These are phyloP conservation scores for Samia ricini DNA, from an alignment of 1,140 invertebrate genomes.

Conservation along the genomic window DNA sequence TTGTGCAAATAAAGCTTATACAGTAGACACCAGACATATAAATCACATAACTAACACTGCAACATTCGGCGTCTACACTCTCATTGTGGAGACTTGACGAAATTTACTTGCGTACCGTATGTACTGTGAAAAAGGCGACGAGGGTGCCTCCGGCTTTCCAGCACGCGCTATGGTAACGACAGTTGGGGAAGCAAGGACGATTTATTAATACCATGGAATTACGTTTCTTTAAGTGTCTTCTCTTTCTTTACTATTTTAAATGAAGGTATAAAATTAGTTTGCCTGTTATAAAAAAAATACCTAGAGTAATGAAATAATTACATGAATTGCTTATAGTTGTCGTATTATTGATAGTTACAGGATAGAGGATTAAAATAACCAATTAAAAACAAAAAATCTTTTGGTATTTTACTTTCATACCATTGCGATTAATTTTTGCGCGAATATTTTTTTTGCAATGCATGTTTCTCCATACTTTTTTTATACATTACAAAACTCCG, in stretches of 20 bases:
- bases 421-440: no score
- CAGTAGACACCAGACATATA: conserved; percentile 66
- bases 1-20: conserved; percentile 51
- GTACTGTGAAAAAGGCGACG: conserved; percentile 6
- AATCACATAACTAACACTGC: conserved; percentile 67
- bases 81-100: conserved; percentile 40
- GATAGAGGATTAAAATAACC: no score
- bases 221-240: conserved; percentile 28
- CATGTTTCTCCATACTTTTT: no score
- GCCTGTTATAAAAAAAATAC: neutral
- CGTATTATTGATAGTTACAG: no score
- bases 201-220: conserved; percentile 58
- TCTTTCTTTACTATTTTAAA: neutral
- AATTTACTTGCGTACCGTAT: conserved; percentile 46
- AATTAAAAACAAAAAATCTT: no score
- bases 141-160: conserved; percentile 2
- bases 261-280: neutral
- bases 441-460: no score
- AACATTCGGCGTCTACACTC: conserved; percentile 61
- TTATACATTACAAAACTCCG: no score
- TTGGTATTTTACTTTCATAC: no score
- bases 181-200: conserved; percentile 38
- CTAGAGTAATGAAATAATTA: no score
- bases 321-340: no score
- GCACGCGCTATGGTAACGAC: conserved; percentile 27